phyloP scores from a whole-genome alignment of 2,888 invertebrate species.

The Pachliopta kotzebuea region DNA sequence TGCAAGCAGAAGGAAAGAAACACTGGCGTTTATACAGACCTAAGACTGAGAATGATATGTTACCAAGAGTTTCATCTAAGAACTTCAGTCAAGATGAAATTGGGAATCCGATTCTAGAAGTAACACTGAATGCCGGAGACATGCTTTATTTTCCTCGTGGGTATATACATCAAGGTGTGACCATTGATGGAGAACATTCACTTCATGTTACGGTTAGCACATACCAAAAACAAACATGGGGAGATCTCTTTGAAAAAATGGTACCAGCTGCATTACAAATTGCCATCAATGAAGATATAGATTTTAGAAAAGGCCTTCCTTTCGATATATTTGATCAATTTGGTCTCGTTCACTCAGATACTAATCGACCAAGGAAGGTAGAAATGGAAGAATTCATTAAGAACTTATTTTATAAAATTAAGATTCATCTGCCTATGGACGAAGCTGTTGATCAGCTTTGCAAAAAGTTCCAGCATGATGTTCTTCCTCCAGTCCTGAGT shows the following conservation, averaged over 20 bases:
- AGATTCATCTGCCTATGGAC: conserved; percentile 84
- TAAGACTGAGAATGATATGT: conserved; percentile 80
- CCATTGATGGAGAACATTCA: conserved; percentile 90
- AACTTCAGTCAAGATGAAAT: conserved; percentile 88
- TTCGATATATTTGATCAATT: conserved; percentile 86
- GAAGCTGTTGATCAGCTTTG: conserved; percentile 93
- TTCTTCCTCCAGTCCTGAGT: conserved; percentile 90
- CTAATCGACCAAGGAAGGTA: conserved; percentile 61
- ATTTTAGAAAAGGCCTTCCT: conserved; percentile 90
- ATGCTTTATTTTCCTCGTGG: conserved; percentile 96
- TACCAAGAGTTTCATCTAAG: conserved; percentile 91
- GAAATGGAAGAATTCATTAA: conserved; percentile 77
- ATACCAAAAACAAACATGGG: conserved; percentile 94
- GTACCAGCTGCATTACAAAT: conserved; percentile 87
- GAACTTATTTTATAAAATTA: conserved; percentile 80
- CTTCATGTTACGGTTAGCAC: conserved; percentile 96
- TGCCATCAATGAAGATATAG: conserved; percentile 85
- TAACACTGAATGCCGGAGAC: conserved; percentile 91
- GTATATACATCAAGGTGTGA: conserved; percentile 91
- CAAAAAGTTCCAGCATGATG: conserved; percentile 90
- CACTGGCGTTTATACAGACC: conserved; percentile 96
- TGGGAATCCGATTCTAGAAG: conserved; percentile 89
- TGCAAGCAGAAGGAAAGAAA: conserved; percentile 98
- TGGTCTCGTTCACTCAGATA: conserved; percentile 85
- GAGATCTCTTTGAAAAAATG: conserved; percentile 91